Evolutionary conservation across 2,113 vertebrate species (phyloP), one percentile per base, ranked within the genome.

Genomic region (Cygnus buccinator): DNA sequence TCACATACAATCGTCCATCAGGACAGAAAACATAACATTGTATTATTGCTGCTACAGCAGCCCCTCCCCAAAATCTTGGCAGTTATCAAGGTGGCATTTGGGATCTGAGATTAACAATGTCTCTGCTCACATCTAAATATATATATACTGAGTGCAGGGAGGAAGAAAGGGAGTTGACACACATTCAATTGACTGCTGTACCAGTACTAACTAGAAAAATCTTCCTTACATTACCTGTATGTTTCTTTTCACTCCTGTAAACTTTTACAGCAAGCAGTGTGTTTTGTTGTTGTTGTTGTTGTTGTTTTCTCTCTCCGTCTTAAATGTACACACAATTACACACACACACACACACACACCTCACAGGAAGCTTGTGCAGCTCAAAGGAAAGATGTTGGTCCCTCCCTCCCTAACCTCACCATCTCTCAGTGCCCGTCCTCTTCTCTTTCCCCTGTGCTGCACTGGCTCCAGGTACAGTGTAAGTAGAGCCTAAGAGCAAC

Each of bases 31-130:
- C 92, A 90, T 84, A 96, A 90, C 19, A 2, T 94, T 6, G 17
- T 55, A 54, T 96, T 92, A 95, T 89, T 93, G 85, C 80, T 87
- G 86, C 84, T 95, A 85, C 82, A 89, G 94, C 90, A 96, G 72
- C 68, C 67, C 70, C 79, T 90, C 52, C 58, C 39, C 17, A 13
- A 50, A 80, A 39, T 91, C 73, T 89, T 86, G 88, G 84, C 95
- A 94, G 71, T 84, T 90, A 62, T 25, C 70, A 78, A 68, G 87
- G 82, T 92, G 79, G 81, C 72, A 97, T 97, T 97, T 96, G 70
- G 76, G 71, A 94, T 83, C 93, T 74, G 74, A 63, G 90, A 94
- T 92, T 95, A 96, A 96, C 95, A 91, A 91, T 92, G 88, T 95
- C 83, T 67, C 95, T 90, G 89, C 83, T 95, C 80, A 71, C 86